Conservation (phyloP, 2,113 vertebrate genomes). For the Gobiocypris rarus region DNA sequence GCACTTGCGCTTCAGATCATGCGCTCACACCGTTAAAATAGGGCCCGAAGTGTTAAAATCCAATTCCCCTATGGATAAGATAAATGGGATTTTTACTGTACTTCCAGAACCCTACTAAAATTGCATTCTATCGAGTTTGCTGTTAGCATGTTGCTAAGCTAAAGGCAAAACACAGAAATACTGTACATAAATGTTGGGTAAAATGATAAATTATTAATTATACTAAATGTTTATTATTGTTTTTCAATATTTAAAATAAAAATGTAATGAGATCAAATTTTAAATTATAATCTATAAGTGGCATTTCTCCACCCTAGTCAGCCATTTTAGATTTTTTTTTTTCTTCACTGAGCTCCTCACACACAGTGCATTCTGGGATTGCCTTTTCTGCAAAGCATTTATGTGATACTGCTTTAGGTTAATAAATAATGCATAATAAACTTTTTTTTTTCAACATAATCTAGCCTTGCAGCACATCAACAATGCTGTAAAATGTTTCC, state of each 20-base stretch:
- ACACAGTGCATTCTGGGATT: not conserved
- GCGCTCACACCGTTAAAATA: no score
- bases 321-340: not conserved
- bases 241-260: not conserved
- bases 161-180: not conserved
- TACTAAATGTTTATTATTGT: not conserved
- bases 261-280: not conserved
- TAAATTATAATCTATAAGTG: not conserved
- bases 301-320: not conserved
- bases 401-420: not conserved
- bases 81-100: not conserved
- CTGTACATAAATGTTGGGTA: not conserved
- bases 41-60: not conserved
- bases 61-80: not conserved
- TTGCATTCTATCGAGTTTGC: not conserved
- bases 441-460: no score
- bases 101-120: not conserved
- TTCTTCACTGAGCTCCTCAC: not conserved
- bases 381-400: not conserved
- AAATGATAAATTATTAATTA: not conserved
- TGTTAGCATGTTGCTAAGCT: not conserved
- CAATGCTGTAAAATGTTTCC: not conserved
- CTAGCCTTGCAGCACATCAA: slow-evolving; percentile 17
- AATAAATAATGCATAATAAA: slow-evolving; percentile 16
- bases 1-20: no score